These are phyloP conservation scores for Vandiemenella viatica DNA, from an alignment of 2,888 invertebrate genomes.

Conservation along the genomic window DNA sequence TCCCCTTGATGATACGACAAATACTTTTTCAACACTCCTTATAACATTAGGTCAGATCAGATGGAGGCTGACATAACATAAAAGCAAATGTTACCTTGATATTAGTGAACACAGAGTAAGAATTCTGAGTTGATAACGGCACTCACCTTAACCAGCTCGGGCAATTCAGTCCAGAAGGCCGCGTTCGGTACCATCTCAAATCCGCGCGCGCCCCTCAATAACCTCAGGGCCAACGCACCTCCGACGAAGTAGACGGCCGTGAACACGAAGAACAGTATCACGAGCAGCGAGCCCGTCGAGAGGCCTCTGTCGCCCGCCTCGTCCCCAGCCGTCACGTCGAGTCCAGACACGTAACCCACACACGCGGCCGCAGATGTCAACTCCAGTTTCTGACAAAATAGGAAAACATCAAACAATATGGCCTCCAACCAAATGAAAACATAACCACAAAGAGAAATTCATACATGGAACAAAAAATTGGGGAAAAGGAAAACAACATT, in stretches of 20 bases:
- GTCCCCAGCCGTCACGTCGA: background rate
- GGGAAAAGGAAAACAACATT: too few relatives aligned
- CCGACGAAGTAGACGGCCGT: slow-evolving; percentile 44
- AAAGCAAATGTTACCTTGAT: too few relatives aligned
- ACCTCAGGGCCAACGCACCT: slow-evolving; percentile 48
- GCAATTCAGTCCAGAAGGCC: slow-evolving; percentile 55
- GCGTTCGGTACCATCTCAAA: slow-evolving; percentile 58
- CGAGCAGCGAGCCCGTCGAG: slow-evolving; percentile 46
- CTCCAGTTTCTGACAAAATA: slow-evolving; percentile 32
- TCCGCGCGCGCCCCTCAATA: slow-evolving; percentile 54
- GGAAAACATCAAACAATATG: slow-evolving; percentile 3
- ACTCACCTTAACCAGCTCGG: slow-evolving; percentile 46
- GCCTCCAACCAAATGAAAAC: too few relatives aligned
- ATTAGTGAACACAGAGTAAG: too few relatives aligned
- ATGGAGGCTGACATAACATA: too few relatives aligned
- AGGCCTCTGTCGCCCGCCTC: slow-evolving; percentile 26
- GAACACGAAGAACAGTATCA: slow-evolving; percentile 45
- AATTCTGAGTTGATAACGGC: background rate
- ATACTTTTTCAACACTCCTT: too few relatives aligned
- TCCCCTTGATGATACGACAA: too few relatives aligned
- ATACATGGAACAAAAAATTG: too few relatives aligned
- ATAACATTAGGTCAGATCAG: too few relatives aligned
- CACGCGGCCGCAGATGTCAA: slow-evolving; percentile 38
- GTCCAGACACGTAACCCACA: slow-evolving; percentile 25
- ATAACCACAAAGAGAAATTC: too few relatives aligned